Evolutionary conservation across 2,797 vertebrate genomes (phyloP), one percentile per base, ranked within the genome.

Genomic region (Pagetopsis macropterus): DNA sequence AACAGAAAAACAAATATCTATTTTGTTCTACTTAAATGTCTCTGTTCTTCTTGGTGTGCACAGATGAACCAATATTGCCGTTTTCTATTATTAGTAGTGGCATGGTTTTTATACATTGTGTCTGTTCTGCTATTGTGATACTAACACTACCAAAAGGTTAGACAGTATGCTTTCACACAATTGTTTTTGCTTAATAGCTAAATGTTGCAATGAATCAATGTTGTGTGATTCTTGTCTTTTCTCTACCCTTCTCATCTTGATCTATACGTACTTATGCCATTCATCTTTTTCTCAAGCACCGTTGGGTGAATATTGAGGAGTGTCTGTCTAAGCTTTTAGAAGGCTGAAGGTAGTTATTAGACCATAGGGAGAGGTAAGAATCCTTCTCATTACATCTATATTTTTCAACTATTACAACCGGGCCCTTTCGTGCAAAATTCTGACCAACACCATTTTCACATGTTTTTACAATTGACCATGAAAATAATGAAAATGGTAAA

Each of bases 331-430:
- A 48, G 56, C 57, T 81, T 86, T 84, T 62, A 4, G 4, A 27
- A 85, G 69, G 70, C 79, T 83, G 49, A 80, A 71, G 50, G 66
- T 71, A 81, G 56, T 76, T 81, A 87, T 83, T 66, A 79, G 65
- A 79, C 70, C 72, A 58, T 16, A 45, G 46, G 68, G 75, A 80
- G 37, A 81, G 27, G 75, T 33, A 65, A 64, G 12, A 78, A 82
- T 43, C 55, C 7, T 55, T 58, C 44, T 81, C 62, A 64, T 87
- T 78, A 70, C 61, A 74, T 77, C 51, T 64, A 82, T 48, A 83
- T 76, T 70, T 75, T 76, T 67, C 59, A 76, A 40, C 52, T 70
- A 59, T 63, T 55, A 62, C 55, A 49, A 59, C 21, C 31, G 4
- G 43, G 65, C 4, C 60, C 52, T 65, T 70, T 73, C 44, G 51